Percentiles rank a stretch among this genome's conserved stretches.
Conservation (phyloP, 2,797 vertebrate genomes). For the Neoniphon sammara region DNA sequence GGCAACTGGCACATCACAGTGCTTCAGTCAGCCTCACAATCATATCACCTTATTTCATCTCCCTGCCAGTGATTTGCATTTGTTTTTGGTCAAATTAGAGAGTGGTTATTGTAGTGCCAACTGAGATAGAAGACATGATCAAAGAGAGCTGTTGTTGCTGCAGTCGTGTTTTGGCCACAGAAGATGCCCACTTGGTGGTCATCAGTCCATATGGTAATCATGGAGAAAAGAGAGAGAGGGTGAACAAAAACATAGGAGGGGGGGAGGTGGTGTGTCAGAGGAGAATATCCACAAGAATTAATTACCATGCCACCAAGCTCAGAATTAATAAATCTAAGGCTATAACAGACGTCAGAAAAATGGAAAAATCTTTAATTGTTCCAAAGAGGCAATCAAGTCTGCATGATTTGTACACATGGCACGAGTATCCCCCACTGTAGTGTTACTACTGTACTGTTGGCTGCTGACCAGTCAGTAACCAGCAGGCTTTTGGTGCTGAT, state of each 20-base stretch:
- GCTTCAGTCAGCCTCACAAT: slow-evolving; percentile 30
- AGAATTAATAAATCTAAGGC: slow-evolving; percentile 51
- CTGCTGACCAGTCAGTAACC: slow-evolving; percentile 32
- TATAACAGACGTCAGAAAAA: slow-evolving; percentile 33
- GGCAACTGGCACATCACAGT: slow-evolving; percentile 17
- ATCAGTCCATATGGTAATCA: slow-evolving; percentile 44
- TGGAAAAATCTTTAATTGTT: background rate
- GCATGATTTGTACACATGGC: slow-evolving; percentile 13
- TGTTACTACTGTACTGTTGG: slow-evolving; percentile 20
- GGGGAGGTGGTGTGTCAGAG: slow-evolving; percentile 32
- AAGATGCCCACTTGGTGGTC: slow-evolving; percentile 40
- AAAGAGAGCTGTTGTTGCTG: slow-evolving; percentile 45
- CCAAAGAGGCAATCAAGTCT: slow-evolving; percentile 23
- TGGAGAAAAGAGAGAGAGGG: slow-evolving; percentile 27
- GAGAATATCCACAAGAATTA: slow-evolving; percentile 46
- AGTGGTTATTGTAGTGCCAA: slow-evolving; percentile 41
- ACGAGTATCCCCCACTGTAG: background rate
- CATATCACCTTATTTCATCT: slow-evolving; percentile 46
- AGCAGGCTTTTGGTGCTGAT: slow-evolving; percentile 26
- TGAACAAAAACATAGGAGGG: slow-evolving; percentile 23
- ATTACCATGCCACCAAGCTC: slow-evolving; percentile 38
- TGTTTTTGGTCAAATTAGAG: slow-evolving; percentile 43
- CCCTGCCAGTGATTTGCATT: slow-evolving; percentile 50
- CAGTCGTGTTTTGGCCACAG: slow-evolving; percentile 50
- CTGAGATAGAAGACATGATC: slow-evolving; percentile 52